Percentiles rank a stretch among this genome's conserved stretches.
Conservation (phyloP, 2,888 invertebrate genomes). For the Microchrysa polita region DNA sequence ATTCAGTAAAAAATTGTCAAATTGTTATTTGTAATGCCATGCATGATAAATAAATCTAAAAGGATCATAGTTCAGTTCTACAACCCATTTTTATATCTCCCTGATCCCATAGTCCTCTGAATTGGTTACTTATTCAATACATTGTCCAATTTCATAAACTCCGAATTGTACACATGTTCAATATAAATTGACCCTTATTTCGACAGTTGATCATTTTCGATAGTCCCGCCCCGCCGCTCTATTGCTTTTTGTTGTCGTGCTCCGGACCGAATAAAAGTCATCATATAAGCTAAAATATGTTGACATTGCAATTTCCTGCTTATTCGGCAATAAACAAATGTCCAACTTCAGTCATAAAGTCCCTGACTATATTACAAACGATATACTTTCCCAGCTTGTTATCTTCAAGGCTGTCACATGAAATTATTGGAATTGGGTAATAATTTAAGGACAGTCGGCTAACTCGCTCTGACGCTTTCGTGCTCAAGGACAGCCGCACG, state of each 20-base stretch:
- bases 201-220: not conserved
- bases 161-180: no score
- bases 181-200: no score
- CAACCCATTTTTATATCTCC: no score
- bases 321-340: constrained; percentile 1
- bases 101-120: no score
- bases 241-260: not conserved
- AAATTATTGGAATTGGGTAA: not conserved
- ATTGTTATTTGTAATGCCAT: no score
- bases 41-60: no score
- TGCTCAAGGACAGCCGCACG: no score
- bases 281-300: constrained; percentile 1
- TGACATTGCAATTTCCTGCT: constrained; percentile 9
- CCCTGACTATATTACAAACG: not conserved
- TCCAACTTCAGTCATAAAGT: not conserved
- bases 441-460: not conserved
- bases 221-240: no score
- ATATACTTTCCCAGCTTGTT: constrained; percentile 3
- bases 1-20: no score
- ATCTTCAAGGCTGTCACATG: not conserved
- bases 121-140: no score
- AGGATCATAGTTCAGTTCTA: no score
- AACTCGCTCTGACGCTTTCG: not conserved
- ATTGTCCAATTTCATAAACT: no score
- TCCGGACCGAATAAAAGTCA: constrained; percentile 4